Conservation (phyloP, 1,140 invertebrate genomes). For the Kradibia gibbosae region DNA sequence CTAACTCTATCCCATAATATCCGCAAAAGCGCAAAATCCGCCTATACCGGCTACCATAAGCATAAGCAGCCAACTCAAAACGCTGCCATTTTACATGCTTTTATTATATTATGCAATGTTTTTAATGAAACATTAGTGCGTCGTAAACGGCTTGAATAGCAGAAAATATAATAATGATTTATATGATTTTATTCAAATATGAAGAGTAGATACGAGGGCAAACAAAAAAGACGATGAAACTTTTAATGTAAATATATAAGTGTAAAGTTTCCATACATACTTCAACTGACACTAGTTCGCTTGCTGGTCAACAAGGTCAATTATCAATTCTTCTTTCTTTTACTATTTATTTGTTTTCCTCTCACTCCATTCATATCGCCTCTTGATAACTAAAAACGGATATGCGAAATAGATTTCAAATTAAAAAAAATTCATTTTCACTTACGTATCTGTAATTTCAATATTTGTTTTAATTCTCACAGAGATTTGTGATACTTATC, state of each 20-base stretch:
- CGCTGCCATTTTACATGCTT: not conserved
- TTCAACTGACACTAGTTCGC: constrained; percentile 68
- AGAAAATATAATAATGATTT: constrained; percentile 61
- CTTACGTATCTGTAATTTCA: too few relatives aligned
- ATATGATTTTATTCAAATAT: constrained; percentile 51
- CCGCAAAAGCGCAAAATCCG: not conserved
- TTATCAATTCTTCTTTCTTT: constrained; percentile 71
- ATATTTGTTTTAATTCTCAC: too few relatives aligned
- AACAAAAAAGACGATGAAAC: not conserved
- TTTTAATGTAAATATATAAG: constrained; percentile 63
- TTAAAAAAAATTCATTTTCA: too few relatives aligned
- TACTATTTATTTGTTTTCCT: constrained; percentile 60
- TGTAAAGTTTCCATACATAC: constrained; percentile 70
- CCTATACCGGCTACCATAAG: not conserved
- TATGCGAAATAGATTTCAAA: too few relatives aligned
- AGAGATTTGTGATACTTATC: too few relatives aligned
- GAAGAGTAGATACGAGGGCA: constrained; percentile 56
- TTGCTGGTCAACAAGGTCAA: constrained; percentile 67
- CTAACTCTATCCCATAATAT: not conserved
- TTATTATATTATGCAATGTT: not conserved
- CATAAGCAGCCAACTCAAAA: not conserved
- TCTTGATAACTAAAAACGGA: too few relatives aligned
- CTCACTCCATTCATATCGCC: not conserved
- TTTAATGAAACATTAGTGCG: not conserved
- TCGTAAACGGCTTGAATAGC: too few relatives aligned